These are phyloP conservation scores for Osmerus mordax DNA, from an alignment of 2,113 vertebrate species.

Conservation along the genomic window DNA sequence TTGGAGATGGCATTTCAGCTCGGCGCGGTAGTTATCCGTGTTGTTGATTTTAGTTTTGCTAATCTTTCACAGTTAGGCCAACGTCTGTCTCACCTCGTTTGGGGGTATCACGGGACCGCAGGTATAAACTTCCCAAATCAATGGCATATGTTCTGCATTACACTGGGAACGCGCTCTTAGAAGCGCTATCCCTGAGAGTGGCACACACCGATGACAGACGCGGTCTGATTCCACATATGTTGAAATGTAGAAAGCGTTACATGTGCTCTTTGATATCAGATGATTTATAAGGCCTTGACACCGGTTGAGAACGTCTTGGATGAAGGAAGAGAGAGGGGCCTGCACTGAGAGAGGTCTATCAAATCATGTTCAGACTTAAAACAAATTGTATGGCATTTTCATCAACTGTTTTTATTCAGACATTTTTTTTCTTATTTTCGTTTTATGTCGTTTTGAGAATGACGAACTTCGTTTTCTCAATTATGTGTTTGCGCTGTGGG, in stretches of 20 bases:
- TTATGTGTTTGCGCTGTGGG: too few species aligned
- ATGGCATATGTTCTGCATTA: slow-evolving; percentile 74
- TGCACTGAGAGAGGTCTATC: slow-evolving; percentile 64
- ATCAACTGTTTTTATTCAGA: not conserved
- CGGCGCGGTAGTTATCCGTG: slow-evolving; percentile 50
- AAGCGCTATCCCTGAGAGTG: slow-evolving; percentile 65
- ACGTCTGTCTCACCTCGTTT: slow-evolving; percentile 54
- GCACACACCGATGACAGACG: slow-evolving; percentile 73
- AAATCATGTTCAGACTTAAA: slow-evolving; percentile 51
- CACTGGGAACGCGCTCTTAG: slow-evolving; percentile 62
- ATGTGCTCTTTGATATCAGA: slow-evolving; percentile 77
- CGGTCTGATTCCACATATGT: slow-evolving; percentile 77
- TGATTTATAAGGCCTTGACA: slow-evolving; percentile 78
- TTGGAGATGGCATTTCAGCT: not conserved
- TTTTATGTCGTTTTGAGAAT: too few species aligned
- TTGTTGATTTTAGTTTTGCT: slow-evolving; percentile 60
- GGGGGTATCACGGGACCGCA: slow-evolving; percentile 56
- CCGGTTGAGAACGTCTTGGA: slow-evolving; percentile 69
- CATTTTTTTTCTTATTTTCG: not conserved
- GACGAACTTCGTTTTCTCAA: too few species aligned
- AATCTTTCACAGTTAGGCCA: slow-evolving; percentile 48
- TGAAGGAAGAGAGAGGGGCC: slow-evolving; percentile 43
- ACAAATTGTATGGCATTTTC: slow-evolving; percentile 39
- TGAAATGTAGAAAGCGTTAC: slow-evolving; percentile 79
- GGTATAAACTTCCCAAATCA: slow-evolving; percentile 66